Evolutionary conservation across 2,797 vertebrate species (phyloP), one percentile per base, ranked within the genome.

Genomic region (Pygocentrus nattereri): DNA sequence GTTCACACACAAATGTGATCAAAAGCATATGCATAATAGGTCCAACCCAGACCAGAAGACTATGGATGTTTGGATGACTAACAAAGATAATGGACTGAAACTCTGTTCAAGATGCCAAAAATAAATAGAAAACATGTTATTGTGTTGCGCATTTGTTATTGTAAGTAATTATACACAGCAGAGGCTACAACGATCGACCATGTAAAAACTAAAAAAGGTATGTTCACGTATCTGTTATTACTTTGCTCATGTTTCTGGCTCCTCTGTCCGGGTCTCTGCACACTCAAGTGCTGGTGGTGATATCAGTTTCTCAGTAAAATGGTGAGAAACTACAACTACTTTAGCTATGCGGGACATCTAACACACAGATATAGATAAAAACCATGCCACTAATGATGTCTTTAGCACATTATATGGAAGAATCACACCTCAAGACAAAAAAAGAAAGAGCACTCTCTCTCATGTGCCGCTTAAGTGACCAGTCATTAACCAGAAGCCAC

Each of bases 341-440:
- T 34, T 27, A 19, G 38, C 21, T n/a, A 34, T 44, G 21, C 5
- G 3, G 23, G 16, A 44, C 2, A 13, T 69, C 15, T 71, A 21
- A 49, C 44, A 68, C 21, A 50, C 44, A 72, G 25, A 71, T 31
- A 72, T 1, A 41, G 65, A 72, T 31, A 72, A 16, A 72, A 21
- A 7, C 0, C 7, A 7, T 21, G 27, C 54, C 49, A 31, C 30
- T 3, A 13, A 44, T 71, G 49, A 50, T 6, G 2, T 31, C 27
- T 2, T 12, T 38, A 19, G 62, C 30, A n/a, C 23, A 30, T 47
- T 70, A 23, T 16, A 25, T 70, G 2, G 1, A 41, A 68, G 65
- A 70, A 49, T 49, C 4, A 49, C 23, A 16, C 15, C 23, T 19
- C 23, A 50, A n/a, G 2, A n/a, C n/a, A n/a, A 47, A 47, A 23